These are phyloP conservation scores for Rallus crepitans DNA, from an alignment of 2,797 vertebrate genomes.

Conservation along the genomic window DNA sequence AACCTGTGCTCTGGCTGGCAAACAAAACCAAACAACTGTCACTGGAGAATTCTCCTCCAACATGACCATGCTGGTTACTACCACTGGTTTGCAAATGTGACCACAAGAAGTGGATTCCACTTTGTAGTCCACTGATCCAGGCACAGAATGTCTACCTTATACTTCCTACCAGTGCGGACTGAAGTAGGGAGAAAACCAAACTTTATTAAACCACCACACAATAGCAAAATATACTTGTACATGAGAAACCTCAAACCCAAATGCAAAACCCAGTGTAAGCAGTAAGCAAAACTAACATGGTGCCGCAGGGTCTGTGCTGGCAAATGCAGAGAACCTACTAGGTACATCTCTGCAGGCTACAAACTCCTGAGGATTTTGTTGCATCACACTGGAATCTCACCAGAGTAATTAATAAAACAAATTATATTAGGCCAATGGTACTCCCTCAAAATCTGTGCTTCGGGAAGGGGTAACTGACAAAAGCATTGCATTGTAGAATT, in stretches of 20 bases:
- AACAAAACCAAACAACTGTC: not conserved
- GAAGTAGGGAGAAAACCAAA: not conserved
- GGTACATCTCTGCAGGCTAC: conserved; percentile 14
- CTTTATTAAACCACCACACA: not conserved
- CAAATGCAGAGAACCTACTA: not conserved
- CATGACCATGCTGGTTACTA: not conserved
- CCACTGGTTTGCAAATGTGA: not conserved
- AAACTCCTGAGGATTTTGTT: not conserved
- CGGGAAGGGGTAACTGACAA: conserved; percentile 43
- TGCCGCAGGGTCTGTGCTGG: not conserved
- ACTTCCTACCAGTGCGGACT: not conserved
- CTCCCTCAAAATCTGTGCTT: not conserved
- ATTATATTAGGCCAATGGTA: not conserved
- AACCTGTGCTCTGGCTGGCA: not conserved
- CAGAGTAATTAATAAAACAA: not conserved
- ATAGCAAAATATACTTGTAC: not conserved
- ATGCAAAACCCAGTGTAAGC: not conserved
- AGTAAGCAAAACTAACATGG: not conserved
- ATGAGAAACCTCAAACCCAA: conserved; percentile 5
- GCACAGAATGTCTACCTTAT: not conserved
- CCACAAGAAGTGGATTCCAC: not conserved
- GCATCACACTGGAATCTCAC: not conserved
- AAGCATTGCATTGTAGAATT: not conserved
- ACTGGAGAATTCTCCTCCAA: not conserved
- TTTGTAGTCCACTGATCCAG: not conserved